Evolutionary conservation across 2,797 vertebrate species (phyloP).

Genomic region (Manis javanica): DNA sequence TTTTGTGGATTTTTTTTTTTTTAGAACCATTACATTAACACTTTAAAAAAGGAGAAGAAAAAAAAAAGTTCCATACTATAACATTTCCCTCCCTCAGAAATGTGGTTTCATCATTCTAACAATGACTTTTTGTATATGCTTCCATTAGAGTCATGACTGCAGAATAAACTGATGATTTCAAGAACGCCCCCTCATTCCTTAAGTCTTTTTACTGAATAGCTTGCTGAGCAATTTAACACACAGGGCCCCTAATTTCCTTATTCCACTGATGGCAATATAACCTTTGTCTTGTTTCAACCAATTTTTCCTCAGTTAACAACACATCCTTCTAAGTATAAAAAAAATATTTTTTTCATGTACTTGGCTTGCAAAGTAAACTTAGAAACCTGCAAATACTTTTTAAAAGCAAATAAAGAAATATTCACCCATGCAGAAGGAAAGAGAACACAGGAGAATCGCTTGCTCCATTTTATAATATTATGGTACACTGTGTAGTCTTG

Average conservation of each 20-base stretch:
- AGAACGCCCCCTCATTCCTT: conserved; percentile 8
- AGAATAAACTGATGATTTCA: conserved; percentile 61
- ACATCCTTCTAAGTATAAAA: conserved; percentile 55
- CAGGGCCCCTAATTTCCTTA: conserved; percentile 39
- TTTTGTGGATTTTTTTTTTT: conserved; percentile 43
- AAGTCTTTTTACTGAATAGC: conserved; percentile 42
- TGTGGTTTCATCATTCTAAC: conserved; percentile 6
- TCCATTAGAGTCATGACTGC: conserved; percentile 53
- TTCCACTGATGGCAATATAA: conserved; percentile 34
- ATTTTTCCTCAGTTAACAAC: conserved; percentile 56
- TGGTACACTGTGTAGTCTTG: conserved; percentile 61
- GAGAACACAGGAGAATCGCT: conserved; percentile 64
- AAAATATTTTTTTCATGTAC: conserved; percentile 41
- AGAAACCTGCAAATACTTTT: conserved; percentile 57
- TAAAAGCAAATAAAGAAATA: conserved; percentile 79
- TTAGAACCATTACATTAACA: conserved; percentile 50
- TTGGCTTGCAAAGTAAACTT: conserved; percentile 62
- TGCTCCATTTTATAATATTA: conserved; percentile 70
- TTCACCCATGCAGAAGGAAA: conserved; percentile 60
- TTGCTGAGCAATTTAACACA: conserved; percentile 63
- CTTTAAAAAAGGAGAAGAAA: background rate
- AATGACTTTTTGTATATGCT: conserved; percentile 37
- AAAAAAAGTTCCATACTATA: background rate
- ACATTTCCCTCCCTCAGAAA: background rate
- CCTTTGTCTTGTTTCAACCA: conserved; percentile 54